Evolutionary conservation across 1,140 invertebrate genomes (phyloP).

Genomic region (Adoxophyes honmai): DNA sequence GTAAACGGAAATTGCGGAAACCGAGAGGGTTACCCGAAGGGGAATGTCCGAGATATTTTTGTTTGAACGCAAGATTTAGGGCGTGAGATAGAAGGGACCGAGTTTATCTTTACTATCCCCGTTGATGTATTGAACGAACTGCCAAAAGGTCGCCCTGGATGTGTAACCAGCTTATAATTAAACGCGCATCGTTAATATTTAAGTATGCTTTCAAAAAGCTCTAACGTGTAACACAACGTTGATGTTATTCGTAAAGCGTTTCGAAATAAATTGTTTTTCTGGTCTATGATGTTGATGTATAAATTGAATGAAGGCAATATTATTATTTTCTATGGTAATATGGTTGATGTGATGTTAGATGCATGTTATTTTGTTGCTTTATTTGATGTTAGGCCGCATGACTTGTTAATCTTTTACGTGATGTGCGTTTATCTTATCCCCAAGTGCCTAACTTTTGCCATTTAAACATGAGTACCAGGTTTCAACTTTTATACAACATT

Average conservation of each 20-base stretch:
- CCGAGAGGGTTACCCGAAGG: conserved; percentile 36
- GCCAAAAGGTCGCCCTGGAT: background rate
- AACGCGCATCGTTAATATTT: background rate
- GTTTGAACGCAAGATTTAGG: conserved; percentile 48
- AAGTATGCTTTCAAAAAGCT: conserved; percentile 2
- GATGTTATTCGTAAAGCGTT: background rate
- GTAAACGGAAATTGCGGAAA: conserved; percentile 46
- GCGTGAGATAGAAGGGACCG: conserved; percentile 33
- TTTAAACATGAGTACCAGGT: no score
- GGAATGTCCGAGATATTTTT: conserved; percentile 47
- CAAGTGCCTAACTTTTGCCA: background rate
- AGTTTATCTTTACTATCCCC: conserved; percentile 32
- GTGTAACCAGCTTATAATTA: background rate
- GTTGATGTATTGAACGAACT: conserved; percentile 19
- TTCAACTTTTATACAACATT: no score
- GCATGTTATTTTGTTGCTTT: background rate
- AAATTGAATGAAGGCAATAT: background rate
- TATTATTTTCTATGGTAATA: conserved; percentile 1
- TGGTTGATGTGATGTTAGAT: background rate
- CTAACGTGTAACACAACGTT: no score
- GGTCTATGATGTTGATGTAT: conserved; percentile 20
- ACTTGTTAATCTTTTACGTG: conserved; percentile 4
- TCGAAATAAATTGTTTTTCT: background rate
- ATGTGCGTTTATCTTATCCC: background rate
- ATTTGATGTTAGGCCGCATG: background rate